Base-by-base conservation (phyloP, 2,888 invertebrate species). In the Callinectes sapidus region DNA sequence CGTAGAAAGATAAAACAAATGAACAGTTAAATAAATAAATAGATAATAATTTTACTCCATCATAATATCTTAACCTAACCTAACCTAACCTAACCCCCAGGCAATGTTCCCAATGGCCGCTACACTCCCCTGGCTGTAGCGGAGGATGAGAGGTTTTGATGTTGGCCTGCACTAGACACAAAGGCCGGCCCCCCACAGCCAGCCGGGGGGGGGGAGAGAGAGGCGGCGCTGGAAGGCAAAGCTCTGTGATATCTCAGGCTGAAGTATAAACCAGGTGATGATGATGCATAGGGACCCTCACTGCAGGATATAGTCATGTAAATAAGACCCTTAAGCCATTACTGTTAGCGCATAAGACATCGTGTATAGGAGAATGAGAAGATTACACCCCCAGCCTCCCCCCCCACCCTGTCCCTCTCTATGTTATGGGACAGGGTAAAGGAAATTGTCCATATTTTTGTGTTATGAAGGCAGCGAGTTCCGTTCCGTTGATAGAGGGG, bases 121-220 rank as follows among this genome's bases (percentile, higher is more conserved):
- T 93, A 93, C 71, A 90, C 91, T 10, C 93, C 93, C 8, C 87
- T 93, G 18, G 90, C 89, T 81, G 71, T 91, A 48, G 91, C 91
- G 16, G 93, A 93, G 23, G 93, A 93, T 14, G 93, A 90, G 14
- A 91, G 85, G 66, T 91, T 93, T 91, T 93, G 91, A 91, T 93
- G 16, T n/a, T 23, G 89, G 48, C 89, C 48, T 23, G 35, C 13
- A 71, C 90, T 81, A 92, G 90, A 90, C 54, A 55, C 55, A 87
- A 55, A 35, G 89, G 92, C 89, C 86, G 89, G 89, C 85, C 85
- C 39, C 28, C 32, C 48, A 48, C n/a, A 28, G n/a, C 32, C n/a
- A 54, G 87, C 54, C 48, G 48, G 48, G 42, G 54, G 48, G 28
- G 6, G 28, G 6, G n/a, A 28, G 71, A 10, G 71, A 28, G 28